Evolutionary conservation across 2,888 invertebrate species (phyloP), one percentile per base, ranked within the genome.

Genomic region (Harmothoe impar): DNA sequence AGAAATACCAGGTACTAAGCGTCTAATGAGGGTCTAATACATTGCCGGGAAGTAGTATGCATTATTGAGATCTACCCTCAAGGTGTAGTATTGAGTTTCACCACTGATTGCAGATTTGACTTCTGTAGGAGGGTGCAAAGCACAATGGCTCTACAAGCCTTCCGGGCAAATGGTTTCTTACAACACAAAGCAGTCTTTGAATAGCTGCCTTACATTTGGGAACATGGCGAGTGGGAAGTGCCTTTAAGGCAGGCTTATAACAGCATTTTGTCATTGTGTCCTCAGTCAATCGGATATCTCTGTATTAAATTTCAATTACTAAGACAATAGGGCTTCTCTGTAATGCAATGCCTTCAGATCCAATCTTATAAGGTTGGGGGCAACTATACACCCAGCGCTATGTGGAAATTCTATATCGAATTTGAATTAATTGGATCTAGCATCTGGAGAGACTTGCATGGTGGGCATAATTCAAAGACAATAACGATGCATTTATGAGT

Each of bases 81-180:
- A 29, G 72, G 25, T 15, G 72, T 72, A 29, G 72, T 72, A 72
- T 72, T 72, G 17, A 72, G 72, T 72, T 72, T 29, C 72, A 23
- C 29, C 29, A 29, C 72, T 72, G 72, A 29, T 72, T 72, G 72
- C 72, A 72, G 72, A 72, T 72, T 29, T 72, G 3, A 72, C 72
- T 29, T 72, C 29, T 29, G 29, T 72, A 72, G 29, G 15, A 17
- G n/a, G 15, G 5, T 29, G 25, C 72, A 72, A 72, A 72, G 72
- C 29, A 29, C 72, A 72, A 5, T n/a, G 62, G 3, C 72, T 29
- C 3, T 25, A 72, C 3, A 72, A 15, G 29, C 29, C 72, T 29
- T 72, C 72, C 62, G 72, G 72, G 31, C 23, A 62, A 62, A 62
- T 20, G 5, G 3, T 72, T 72, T 72, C 72, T 72, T 72, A 72